Percentiles rank a stretch among this genome's conserved stretches.
phyloP scores from a whole-genome alignment of 2,113 vertebrate species.

The Colius striatus region DNA sequence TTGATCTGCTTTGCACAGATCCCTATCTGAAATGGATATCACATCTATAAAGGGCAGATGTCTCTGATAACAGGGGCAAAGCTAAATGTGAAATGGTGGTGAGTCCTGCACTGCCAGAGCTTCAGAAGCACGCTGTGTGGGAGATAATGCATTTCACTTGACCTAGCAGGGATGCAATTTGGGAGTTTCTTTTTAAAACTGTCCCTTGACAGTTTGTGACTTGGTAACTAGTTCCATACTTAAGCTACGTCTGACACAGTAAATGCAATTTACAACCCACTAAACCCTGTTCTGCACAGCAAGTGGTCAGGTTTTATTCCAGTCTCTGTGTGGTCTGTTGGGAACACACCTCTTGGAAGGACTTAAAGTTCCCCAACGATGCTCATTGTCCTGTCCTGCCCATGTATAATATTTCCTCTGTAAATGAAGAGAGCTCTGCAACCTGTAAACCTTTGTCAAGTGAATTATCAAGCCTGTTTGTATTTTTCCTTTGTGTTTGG shows the following conservation, averaged over 20 bases:
- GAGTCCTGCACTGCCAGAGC: fast-evolving
- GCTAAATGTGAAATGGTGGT: fast-evolving
- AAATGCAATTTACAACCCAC: neutral
- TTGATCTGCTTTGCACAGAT: neutral
- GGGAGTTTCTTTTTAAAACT: neutral
- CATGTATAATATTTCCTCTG: neutral
- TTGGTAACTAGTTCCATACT: neutral
- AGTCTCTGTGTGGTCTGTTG: neutral
- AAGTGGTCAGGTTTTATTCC: neutral
- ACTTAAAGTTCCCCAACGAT: neutral
- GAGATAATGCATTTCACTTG: fast-evolving
- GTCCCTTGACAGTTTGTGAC: neutral
- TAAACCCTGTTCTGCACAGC: neutral
- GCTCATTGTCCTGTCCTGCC: neutral
- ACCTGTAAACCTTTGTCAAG: constrained; percentile 6
- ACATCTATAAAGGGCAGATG: neutral
- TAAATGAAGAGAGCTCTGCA: constrained; percentile 19
- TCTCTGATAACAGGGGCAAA: neutral
- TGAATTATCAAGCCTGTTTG: neutral
- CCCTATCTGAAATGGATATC: neutral
- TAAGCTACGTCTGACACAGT: neutral
- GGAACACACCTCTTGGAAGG: neutral
- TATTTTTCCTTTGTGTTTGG: constrained; percentile 25
- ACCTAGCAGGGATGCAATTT: neutral
- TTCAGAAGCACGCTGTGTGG: neutral